Percentiles rank a stretch among this genome's conserved stretches.
Evolutionary conservation across 1,140 invertebrate genomes (phyloP).

Genomic region (Drosophila lini): DNA sequence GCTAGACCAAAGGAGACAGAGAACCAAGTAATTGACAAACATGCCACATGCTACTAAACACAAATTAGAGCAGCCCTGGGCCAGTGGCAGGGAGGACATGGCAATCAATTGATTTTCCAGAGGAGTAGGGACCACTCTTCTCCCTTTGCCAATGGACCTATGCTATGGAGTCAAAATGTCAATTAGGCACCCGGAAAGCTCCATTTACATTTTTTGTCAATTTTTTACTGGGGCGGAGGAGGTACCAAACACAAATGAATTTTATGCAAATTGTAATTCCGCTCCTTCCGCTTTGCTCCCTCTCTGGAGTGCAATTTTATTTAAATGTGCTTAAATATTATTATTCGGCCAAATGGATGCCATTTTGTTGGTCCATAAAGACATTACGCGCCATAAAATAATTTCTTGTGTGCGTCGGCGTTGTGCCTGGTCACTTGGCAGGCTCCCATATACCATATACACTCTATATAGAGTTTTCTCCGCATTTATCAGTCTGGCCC

Average conservation of each 20-base stretch:
- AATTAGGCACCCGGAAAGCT: constrained; percentile 54
- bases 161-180: constrained; percentile 64
- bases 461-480: not conserved
- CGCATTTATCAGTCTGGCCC: constrained; percentile 51
- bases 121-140: constrained; percentile 19
- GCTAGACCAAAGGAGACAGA: not conserved
- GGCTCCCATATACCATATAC: constrained; percentile 10
- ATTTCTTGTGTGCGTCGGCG: constrained; percentile 59
- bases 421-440: constrained; percentile 57
- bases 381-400: constrained; percentile 81
- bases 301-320: constrained; percentile 54
- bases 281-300: constrained; percentile 14
- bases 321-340: constrained; percentile 66
- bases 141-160: constrained; percentile 32
- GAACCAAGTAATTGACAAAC: constrained; percentile 75
- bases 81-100: constrained; percentile 16
- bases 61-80: constrained; percentile 62
- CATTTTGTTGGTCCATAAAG: constrained; percentile 66
- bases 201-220: constrained; percentile 62
- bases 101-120: constrained; percentile 76
- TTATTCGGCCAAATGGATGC: constrained; percentile 50
- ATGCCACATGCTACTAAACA: constrained; percentile 80
- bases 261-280: constrained; percentile 69
- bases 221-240: constrained; percentile 10
- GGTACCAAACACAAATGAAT: constrained; percentile 41